Evolutionary conservation across 1,140 invertebrate species (phyloP).

Genomic region (Zaprionus ghesquierei): DNA sequence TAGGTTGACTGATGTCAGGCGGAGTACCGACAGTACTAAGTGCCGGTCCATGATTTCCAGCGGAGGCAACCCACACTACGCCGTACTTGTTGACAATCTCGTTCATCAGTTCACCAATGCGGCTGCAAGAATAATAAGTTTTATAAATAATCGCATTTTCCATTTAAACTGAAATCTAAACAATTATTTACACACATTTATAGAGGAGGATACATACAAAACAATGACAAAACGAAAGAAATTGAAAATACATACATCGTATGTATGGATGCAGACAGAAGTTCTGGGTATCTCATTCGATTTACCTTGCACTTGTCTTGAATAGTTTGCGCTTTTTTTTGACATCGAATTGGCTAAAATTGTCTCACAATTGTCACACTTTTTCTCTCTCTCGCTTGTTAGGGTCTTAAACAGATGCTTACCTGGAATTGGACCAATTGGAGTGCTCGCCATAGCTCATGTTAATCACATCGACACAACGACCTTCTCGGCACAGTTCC

Average conservation of each 20-base stretch:
- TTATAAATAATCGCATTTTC: neutral
- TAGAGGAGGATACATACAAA: neutral
- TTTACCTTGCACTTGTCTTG: constrained; percentile 30
- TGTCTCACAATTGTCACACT: constrained; percentile 16
- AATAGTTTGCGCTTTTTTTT: constrained; percentile 29
- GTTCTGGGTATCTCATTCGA: neutral
- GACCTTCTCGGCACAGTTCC: constrained; percentile 86
- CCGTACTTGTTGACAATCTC: constrained; percentile 97
- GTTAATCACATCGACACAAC: constrained; percentile 94
- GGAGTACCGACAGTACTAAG: constrained; percentile 96
- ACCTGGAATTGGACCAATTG: constrained; percentile 95
- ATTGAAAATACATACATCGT: neutral
- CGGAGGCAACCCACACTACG: constrained; percentile 95
- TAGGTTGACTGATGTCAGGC: constrained; percentile 92
- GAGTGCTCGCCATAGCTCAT: constrained; percentile 99
- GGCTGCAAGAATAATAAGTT: constrained; percentile 83
- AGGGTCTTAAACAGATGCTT: constrained; percentile 57
- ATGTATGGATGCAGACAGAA: neutral
- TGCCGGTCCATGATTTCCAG: constrained; percentile 93
- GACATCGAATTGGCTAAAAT: constrained; percentile 32
- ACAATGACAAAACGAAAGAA: neutral
- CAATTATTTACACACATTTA: neutral
- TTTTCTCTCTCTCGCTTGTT: constrained; percentile 2
- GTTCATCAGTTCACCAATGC: constrained; percentile 92
- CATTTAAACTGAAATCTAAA: neutral